Conservation (phyloP, 2,797 vertebrate species). For the Muraenolepis orangiensis region DNA sequence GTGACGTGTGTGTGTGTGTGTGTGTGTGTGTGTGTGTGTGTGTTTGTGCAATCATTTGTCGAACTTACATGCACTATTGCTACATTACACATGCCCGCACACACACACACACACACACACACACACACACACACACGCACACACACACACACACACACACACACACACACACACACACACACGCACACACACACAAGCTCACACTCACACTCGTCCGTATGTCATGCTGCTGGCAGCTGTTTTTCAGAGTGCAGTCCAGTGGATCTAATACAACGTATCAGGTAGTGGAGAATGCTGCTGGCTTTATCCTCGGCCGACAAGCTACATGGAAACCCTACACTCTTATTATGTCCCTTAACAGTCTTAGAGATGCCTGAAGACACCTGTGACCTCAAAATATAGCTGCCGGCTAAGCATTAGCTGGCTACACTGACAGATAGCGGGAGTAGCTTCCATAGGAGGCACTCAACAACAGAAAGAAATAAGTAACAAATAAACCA, state of each 20-base stretch:
- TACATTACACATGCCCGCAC: neutral
- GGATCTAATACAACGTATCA: slow-evolving; percentile 54
- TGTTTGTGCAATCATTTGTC: neutral
- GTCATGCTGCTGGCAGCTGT: slow-evolving; percentile 59
- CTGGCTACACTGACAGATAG: slow-evolving; percentile 9
- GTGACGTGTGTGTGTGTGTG: neutral
- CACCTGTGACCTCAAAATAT: slow-evolving; percentile 45
- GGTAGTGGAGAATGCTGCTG: slow-evolving; percentile 51
- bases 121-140: neutral
- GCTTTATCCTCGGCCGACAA: slow-evolving; percentile 47
- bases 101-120: neutral
- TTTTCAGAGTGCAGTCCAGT: slow-evolving; percentile 43
- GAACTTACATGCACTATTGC: neutral
- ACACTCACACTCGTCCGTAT: slow-evolving; percentile 3
- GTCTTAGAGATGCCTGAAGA: slow-evolving; percentile 51
- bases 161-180: slow-evolving; percentile 1
- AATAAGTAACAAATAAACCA: neutral
- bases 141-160: slow-evolving; percentile 10
- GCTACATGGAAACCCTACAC: slow-evolving; percentile 56
- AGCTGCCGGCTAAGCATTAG: slow-evolving; percentile 31
- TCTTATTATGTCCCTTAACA: slow-evolving; percentile 59
- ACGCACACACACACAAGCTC: neutral
- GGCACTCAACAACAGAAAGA: neutral
- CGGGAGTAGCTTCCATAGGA: neutral
- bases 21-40: too few species aligned